phyloP scores from a whole-genome alignment of 2,797 vertebrate genomes.

The Pipistrellus pygmaeus region DNA sequence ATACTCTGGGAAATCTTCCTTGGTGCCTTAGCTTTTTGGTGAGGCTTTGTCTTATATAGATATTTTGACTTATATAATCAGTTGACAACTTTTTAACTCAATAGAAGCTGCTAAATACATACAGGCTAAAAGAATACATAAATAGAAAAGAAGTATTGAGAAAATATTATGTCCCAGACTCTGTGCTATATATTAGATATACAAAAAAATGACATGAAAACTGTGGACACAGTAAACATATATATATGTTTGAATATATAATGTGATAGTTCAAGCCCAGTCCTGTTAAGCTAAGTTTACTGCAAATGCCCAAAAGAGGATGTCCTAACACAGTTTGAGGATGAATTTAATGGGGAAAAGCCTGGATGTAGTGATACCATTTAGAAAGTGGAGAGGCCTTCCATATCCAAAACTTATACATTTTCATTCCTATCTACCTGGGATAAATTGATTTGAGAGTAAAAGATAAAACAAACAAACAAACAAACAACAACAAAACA shows the following conservation, averaged over 20 bases:
- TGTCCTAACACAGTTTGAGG: background rate
- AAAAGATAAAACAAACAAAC: background rate
- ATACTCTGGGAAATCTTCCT: background rate
- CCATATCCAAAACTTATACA: background rate
- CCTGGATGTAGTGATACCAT: background rate
- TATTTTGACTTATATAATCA: background rate
- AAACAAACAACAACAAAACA: background rate
- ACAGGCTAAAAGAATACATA: background rate
- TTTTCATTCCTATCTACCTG: background rate
- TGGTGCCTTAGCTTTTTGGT: background rate
- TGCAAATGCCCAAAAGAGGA: background rate
- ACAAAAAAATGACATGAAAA: background rate
- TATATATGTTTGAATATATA: background rate
- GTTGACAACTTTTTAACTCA: background rate
- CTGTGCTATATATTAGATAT: background rate
- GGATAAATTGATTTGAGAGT: background rate
- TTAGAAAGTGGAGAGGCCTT: background rate
- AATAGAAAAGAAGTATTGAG: background rate
- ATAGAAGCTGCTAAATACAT: background rate
- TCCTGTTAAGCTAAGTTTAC: background rate
- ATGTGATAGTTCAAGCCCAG: background rate
- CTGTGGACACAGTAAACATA: background rate
- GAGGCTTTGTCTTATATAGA: fast-evolving
- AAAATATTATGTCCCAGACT: background rate
- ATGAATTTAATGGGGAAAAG: background rate